Evolutionary conservation across 2,113 vertebrate species (phyloP).

Genomic region (Lonchura striata): DNA sequence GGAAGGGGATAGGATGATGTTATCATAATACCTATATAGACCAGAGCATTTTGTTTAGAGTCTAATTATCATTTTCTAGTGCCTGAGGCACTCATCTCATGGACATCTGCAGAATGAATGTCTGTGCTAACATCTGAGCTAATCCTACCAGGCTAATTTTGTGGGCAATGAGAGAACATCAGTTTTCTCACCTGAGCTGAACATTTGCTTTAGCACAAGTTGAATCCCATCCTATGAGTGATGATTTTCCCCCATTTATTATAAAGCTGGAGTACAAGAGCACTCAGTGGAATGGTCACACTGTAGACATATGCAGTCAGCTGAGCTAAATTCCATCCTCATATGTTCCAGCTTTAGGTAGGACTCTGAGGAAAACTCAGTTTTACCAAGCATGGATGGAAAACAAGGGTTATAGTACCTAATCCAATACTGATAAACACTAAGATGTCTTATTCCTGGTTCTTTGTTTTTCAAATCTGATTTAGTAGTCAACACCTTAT

Average conservation of each 20-base stretch:
- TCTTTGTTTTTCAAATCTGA: not conserved
- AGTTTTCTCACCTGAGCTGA: not conserved
- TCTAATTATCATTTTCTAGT: not conserved
- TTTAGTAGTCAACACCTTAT: not conserved
- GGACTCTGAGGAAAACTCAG: not conserved
- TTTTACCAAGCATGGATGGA: not conserved
- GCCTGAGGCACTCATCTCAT: not conserved
- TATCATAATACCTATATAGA: not conserved
- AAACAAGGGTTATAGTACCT: not conserved
- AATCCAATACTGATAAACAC: not conserved
- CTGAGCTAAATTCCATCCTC: not conserved
- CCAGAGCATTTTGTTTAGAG: not conserved
- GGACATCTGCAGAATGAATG: not conserved
- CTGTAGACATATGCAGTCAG: not conserved
- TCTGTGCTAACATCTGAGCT: not conserved
- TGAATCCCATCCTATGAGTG: not conserved
- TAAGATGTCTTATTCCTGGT: not conserved
- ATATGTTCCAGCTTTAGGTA: not conserved
- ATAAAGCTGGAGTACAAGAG: not conserved
- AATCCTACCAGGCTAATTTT: not conserved
- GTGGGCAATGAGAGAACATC: not conserved
- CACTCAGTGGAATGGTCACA: not conserved
- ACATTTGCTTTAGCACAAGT: not conserved
- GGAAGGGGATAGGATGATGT: not conserved
- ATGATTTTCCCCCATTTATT: not conserved